Conservation (phyloP, 2,797 vertebrate species). For the Eulemur rubriventer region DNA sequence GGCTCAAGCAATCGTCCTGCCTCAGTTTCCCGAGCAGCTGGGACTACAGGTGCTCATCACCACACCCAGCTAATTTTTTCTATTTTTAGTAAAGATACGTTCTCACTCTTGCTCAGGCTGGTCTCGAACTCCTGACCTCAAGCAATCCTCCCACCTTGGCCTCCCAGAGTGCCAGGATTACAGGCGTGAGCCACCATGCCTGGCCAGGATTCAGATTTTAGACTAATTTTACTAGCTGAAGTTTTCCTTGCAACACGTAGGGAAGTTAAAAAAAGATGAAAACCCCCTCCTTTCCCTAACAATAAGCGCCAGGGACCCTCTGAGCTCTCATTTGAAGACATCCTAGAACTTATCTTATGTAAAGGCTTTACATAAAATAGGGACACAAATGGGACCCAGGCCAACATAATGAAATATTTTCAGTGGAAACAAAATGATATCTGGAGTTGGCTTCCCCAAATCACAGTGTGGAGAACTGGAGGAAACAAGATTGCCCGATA, state of each 20-base stretch:
- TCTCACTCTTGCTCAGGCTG: too few relatives aligned
- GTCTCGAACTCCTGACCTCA: too few relatives aligned
- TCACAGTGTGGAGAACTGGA: accelerated
- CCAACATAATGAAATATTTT: accelerated
- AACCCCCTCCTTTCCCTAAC: accelerated
- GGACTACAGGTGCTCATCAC: too few relatives aligned
- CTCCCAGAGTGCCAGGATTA: too few relatives aligned
- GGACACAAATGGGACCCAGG: too few relatives aligned
- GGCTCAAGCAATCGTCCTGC: too few relatives aligned
- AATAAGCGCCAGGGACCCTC: accelerated
- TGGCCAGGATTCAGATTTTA: background rate
- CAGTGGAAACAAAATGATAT: accelerated
- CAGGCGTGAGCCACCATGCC: too few relatives aligned
- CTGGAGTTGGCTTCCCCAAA: too few relatives aligned
- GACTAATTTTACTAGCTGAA: background rate
- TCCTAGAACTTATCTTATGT: accelerated
- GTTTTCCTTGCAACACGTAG: background rate
- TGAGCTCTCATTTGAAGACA: background rate
- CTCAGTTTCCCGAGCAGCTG: too few relatives aligned
- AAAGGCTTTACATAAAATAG: accelerated
- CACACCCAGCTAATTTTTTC: too few relatives aligned
- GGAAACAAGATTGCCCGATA: accelerated
- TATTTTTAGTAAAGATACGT: too few relatives aligned
- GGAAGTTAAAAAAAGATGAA: background rate
- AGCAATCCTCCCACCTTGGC: too few relatives aligned